Conservation (phyloP, 2,888 invertebrate genomes). For the Luperina nickerlii region DNA sequence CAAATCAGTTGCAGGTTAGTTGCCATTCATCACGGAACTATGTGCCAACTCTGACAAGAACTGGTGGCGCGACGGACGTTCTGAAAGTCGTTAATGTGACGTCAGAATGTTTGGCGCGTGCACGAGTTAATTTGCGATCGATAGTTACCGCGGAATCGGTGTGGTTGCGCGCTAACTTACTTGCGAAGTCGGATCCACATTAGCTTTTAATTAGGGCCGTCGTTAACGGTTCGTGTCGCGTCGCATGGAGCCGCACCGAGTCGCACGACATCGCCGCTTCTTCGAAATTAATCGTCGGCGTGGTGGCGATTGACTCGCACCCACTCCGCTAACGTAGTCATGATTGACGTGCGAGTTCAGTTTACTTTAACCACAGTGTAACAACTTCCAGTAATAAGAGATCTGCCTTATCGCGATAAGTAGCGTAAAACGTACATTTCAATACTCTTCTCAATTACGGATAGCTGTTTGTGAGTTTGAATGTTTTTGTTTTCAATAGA, state of each 20-base stretch:
- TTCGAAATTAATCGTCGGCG: slow-evolving; percentile 1
- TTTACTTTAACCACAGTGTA: not conserved
- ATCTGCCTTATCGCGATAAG: not conserved
- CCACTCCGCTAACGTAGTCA: not conserved
- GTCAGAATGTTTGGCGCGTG: slow-evolving; percentile 49
- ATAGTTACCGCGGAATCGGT: slow-evolving; percentile 36
- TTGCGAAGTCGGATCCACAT: slow-evolving; percentile 51
- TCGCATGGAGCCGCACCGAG: slow-evolving; percentile 7
- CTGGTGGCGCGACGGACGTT: slow-evolving; percentile 20
- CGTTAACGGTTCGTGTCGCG: slow-evolving; percentile 30
- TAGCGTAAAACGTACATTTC: not conserved
- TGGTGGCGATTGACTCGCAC: slow-evolving; percentile 13
- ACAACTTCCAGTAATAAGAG: not conserved
- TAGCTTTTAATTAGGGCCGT: slow-evolving; percentile 65
- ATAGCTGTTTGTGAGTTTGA: not conserved
- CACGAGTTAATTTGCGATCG: slow-evolving; percentile 55
- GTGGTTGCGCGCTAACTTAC: slow-evolving; percentile 45
- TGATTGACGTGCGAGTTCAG: not conserved
- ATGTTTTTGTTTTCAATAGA: not conserved
- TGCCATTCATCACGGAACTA: slow-evolving; percentile 50
- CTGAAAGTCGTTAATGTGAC: slow-evolving; percentile 54
- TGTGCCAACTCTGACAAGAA: slow-evolving; percentile 50
- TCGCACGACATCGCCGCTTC: slow-evolving; percentile 11
- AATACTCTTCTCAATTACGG: not conserved
- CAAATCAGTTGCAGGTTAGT: slow-evolving; percentile 41